phyloP scores from a whole-genome alignment of 1,140 invertebrate species.

The Armadillidium nasatum region DNA sequence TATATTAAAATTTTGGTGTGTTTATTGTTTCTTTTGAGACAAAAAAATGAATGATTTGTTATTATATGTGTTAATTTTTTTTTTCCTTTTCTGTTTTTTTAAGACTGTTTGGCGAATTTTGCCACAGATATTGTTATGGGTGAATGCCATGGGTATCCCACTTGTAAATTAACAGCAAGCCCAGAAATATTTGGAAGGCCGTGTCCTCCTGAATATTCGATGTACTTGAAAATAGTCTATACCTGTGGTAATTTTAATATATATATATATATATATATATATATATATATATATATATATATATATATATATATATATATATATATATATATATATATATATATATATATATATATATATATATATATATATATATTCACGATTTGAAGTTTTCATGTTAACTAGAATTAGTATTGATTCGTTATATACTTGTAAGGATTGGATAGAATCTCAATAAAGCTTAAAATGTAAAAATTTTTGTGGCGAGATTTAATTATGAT shows the following conservation, averaged over 20 bases:
- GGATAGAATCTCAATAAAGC: too few relatives aligned
- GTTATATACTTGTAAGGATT: too few relatives aligned
- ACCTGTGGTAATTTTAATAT: slow-evolving; percentile 75
- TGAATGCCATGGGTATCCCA: slow-evolving; percentile 79
- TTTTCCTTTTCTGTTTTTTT: too few relatives aligned
- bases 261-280: slow-evolving; percentile 3
- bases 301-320: too few relatives aligned
- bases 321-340: too few relatives aligned
- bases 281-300: too few relatives aligned
- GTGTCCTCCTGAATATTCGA: slow-evolving; percentile 71
- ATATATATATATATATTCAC: slow-evolving; percentile 9
- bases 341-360: background rate
- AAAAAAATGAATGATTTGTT: background rate
- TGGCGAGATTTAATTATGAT: too few relatives aligned
- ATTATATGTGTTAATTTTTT: background rate
- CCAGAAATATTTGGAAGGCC: slow-evolving; percentile 79
- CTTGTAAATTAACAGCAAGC: slow-evolving; percentile 74
- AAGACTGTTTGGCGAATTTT: slow-evolving; percentile 81
- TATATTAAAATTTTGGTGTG: background rate
- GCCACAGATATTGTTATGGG: slow-evolving; percentile 83
- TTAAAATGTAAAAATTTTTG: too few relatives aligned
- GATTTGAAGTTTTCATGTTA: too few relatives aligned
- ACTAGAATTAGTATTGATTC: too few relatives aligned
- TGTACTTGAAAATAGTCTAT: slow-evolving; percentile 87
- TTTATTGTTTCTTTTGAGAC: background rate